Evolutionary conservation across 1,140 invertebrate species (phyloP).

Genomic region (Thaumetopoea pityocampa): DNA sequence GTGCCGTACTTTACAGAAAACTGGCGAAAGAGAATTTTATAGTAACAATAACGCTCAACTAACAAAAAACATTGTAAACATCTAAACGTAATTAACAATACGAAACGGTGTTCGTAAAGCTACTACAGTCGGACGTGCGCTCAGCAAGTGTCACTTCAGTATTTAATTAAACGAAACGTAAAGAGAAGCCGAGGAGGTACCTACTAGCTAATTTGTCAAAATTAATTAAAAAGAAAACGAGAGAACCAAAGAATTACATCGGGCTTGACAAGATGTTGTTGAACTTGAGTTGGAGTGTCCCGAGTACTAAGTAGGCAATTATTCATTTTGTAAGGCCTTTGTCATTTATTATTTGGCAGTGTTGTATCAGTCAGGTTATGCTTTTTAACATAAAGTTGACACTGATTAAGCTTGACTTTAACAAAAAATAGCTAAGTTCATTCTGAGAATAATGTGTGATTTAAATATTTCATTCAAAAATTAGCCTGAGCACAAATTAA

Average conservation of each 20-base stretch:
- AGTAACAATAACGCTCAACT: background rate
- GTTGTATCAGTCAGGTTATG: too few relatives aligned
- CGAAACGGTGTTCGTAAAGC: conserved; percentile 9
- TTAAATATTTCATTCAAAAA: too few relatives aligned
- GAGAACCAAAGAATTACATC: conserved; percentile 58
- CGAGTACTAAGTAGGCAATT: conserved; percentile 25
- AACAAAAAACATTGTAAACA: background rate
- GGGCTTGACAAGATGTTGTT: conserved; percentile 54
- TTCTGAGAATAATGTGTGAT: too few relatives aligned
- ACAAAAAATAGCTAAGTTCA: too few relatives aligned
- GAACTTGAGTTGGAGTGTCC: conserved; percentile 33
- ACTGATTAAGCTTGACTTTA: too few relatives aligned
- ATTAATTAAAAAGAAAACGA: conserved; percentile 74
- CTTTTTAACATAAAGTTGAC: too few relatives aligned
- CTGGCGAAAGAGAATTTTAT: too few relatives aligned
- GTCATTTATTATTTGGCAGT: too few relatives aligned
- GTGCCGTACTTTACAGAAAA: too few relatives aligned
- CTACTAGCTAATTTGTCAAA: conserved; percentile 75
- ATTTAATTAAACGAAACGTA: conserved; percentile 70
- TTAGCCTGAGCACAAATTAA: too few relatives aligned
- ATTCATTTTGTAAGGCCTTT: too few relatives aligned
- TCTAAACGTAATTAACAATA: conserved; percentile 19
- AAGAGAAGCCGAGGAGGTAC: conserved; percentile 65
- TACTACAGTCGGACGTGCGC: conserved; percentile 35
- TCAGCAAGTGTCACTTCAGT: conserved; percentile 66